Base-by-base conservation (phyloP, 2,113 vertebrate species). In the Embiotoca jacksoni region DNA sequence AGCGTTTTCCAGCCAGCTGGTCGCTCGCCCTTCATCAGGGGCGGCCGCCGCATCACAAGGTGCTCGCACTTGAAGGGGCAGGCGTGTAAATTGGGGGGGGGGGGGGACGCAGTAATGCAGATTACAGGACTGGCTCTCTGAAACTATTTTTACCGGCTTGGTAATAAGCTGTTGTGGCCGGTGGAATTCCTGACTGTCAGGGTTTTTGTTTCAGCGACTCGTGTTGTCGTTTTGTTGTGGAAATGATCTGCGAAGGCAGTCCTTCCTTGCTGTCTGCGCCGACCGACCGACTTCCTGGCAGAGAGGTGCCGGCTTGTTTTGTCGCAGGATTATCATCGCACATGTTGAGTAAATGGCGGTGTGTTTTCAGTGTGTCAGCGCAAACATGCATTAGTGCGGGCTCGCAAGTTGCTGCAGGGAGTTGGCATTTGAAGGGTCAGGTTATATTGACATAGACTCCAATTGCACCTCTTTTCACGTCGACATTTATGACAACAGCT, bases 121-220 rank as follows among this genome's bases (percentile, higher is more conserved):
- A 88, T 89, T 88, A 83, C 70, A 89, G 75, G 72, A 78, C n/a
- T 54, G 32, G 63, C 62, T 81, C 30, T 23, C 23, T 23, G 23
- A 6, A 64, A 58, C 70, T 74, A 68, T 85, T 84, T 92, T 90
- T 82, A 90, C 32, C 32, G 41, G 82, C 75, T 58, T 66, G 61
- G 78, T 92, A 92, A 92, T 90, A 76, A 87, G 77, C 78, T 73
- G 76, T 60, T 76, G 32, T 10, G 41, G 7, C 3, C 5, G 31
- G 50, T 61, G 76, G 79, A 83, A 82, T 89, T 87, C 68, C 74
- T 75, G 55, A 11, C 55, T 75, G 58, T 75, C 50, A 15, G 33
- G 56, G 53, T 53, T 85, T 81, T 77, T 57, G 84, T 46, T 69
- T 30, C 14, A 37, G 33, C 3, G 52, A 31, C 57, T 73, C 10